Base-by-base conservation (phyloP, 2,797 vertebrate genomes). In the Cuculus canorus region DNA sequence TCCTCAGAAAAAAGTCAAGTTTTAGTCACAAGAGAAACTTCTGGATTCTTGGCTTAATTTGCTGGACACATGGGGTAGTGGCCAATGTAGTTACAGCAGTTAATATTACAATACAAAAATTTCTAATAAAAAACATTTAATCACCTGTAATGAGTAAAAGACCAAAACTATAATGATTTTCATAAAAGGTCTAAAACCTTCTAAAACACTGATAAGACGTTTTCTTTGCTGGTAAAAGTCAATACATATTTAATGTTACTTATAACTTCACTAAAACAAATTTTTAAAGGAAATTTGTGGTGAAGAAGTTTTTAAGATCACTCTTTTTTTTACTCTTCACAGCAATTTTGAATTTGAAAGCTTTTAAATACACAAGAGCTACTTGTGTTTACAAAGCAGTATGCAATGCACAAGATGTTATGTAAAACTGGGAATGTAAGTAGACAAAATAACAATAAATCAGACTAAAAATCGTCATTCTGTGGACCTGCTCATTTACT, bases 51-150 rank as follows among this genome's bases (percentile, higher is more conserved):
- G 47, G 7, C 7, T 60, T 72, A 33, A 77, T 45, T 16, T 70
- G 52, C 54, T 78, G 50, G 39, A n/a, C 30, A 37, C 23, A 14
- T 2, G 24, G 32, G 14, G 7, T 30, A 72, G 52, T 79, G 70
- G 24, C 32, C 54, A 70, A 9, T 63, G 25, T 59, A 82, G 39
- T 69, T 92, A 78, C 2, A 82, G n/a, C 68, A 90, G 71, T 66
- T 88, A 81, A 86, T 91, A 96, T 97, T 92, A 91, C 72, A 90
- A 57, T 65, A 56, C 80, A 28, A 77, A 76, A 63, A 86, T 82
- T 66, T 70, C 70, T 86, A 88, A 86, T 90, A 93, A 87, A 93
- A 48, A 93, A 33, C 13, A 2, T 64, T 72, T 86, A 13, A 57
- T 78, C 64, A 92, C 7, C 35, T 66, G 83, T 86, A 83, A 82